Conservation (phyloP, 2,888 invertebrate species). For the Saturnia japonica region DNA sequence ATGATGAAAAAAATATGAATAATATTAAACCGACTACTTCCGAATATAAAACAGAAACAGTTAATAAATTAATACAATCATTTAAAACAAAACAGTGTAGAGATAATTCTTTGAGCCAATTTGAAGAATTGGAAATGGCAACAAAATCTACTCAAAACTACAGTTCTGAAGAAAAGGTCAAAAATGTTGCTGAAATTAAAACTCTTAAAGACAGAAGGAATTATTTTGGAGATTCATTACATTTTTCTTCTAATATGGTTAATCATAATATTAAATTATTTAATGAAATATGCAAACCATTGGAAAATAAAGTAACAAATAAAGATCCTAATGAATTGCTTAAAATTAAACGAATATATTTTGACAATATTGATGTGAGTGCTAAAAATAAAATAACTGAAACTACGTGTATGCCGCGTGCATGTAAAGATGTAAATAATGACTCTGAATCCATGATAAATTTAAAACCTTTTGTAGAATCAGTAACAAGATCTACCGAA, state of each 20-base stretch:
- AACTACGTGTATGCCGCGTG: slow-evolving; percentile 57
- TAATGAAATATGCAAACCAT: not conserved
- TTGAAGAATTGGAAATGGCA: slow-evolving; percentile 60
- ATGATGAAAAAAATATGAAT: slow-evolving; percentile 21
- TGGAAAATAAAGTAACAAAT: not conserved
- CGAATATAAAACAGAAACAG: slow-evolving; percentile 34
- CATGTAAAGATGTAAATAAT: slow-evolving; percentile 52
- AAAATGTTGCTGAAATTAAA: slow-evolving; percentile 41
- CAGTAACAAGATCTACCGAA: slow-evolving; percentile 45
- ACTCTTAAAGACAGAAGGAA: slow-evolving; percentile 49
- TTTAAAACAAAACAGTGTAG: slow-evolving; percentile 43
- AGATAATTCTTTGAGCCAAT: slow-evolving; percentile 58
- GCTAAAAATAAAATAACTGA: slow-evolving; percentile 37
- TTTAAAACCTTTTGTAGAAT: slow-evolving; percentile 63
- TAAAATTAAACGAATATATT: slow-evolving; percentile 48
- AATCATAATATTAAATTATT: slow-evolving; percentile 4
- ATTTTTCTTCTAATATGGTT: slow-evolving; percentile 21
- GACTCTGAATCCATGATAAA: slow-evolving; percentile 57
- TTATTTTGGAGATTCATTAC: slow-evolving; percentile 45
- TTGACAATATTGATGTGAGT: slow-evolving; percentile 48
- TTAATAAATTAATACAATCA: slow-evolving; percentile 50
- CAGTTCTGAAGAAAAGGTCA: slow-evolving; percentile 26
- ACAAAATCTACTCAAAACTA: slow-evolving; percentile 36
- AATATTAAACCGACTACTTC: slow-evolving; percentile 20
- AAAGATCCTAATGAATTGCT: not conserved